These are phyloP conservation scores for Amphipyra berbera DNA, from an alignment of 2,888 invertebrate genomes.

Conservation along the genomic window DNA sequence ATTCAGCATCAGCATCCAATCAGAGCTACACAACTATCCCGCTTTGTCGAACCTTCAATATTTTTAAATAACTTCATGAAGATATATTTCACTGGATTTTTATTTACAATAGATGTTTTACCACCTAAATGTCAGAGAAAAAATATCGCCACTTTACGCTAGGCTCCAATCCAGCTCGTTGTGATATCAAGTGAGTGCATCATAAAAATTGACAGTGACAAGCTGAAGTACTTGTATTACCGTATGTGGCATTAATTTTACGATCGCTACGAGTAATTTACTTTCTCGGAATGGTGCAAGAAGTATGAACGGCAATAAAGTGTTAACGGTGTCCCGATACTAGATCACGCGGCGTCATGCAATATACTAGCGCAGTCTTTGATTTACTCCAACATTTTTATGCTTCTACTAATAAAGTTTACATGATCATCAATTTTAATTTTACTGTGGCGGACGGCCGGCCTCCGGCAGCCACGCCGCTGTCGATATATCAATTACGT, in stretches of 20 bases:
- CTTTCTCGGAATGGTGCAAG: conserved; percentile 85
- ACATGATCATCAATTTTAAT: conserved; percentile 87
- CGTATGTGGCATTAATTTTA: conserved; percentile 86
- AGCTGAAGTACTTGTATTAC: conserved; percentile 82
- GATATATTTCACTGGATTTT: conserved; percentile 29
- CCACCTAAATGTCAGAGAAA: conserved; percentile 27
- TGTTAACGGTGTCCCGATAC: conserved; percentile 79
- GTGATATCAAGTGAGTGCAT: conserved; percentile 79
- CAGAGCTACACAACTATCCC: conserved; percentile 44
- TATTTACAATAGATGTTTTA: conserved; percentile 33
- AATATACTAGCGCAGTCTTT: conserved; percentile 70
- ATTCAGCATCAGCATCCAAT: conserved; percentile 56
- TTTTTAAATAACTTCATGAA: conserved; percentile 29
- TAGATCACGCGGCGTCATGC: conserved; percentile 69
- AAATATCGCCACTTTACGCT: conserved; percentile 48
- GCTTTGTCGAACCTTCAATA: conserved; percentile 28
- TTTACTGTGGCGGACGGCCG: conserved; percentile 77
- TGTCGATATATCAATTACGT: conserved; percentile 79
- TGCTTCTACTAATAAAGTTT: conserved; percentile 83
- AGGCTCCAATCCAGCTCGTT: conserved; percentile 43
- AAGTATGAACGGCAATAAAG: conserved; percentile 84
- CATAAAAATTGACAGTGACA: conserved; percentile 86
- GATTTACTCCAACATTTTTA: conserved; percentile 84
- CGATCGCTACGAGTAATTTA: conserved; percentile 84
- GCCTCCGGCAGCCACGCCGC: conserved; percentile 73